Conservation (phyloP, 2,797 vertebrate genomes). For the Florisuga fusca region DNA sequence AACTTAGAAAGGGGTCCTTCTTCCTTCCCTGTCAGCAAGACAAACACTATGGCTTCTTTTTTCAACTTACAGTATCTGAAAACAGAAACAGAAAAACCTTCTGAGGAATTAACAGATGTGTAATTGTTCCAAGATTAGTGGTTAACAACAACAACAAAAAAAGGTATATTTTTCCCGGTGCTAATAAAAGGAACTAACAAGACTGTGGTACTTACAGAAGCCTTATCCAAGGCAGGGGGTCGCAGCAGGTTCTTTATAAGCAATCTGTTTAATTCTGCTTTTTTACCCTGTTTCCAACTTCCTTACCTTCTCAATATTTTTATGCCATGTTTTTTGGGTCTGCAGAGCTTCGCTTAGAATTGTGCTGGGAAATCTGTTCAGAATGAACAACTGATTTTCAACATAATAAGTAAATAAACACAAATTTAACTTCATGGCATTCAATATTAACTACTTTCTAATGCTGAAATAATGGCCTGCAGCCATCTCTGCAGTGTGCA, state of each 20-base stretch:
- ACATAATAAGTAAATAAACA: constrained; percentile 40
- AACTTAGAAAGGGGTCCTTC: neutral
- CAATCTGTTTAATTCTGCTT: neutral
- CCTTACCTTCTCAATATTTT: neutral
- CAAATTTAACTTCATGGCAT: constrained; percentile 52
- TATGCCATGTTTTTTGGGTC: neutral
- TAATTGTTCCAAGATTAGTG: constrained; percentile 46
- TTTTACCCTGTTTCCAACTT: neutral
- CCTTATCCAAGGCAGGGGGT: neutral
- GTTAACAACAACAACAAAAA: constrained; percentile 52
- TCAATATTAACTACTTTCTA: constrained; percentile 63
- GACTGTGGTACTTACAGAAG: constrained; percentile 32
- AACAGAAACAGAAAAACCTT: neutral
- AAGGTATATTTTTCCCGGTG: neutral
- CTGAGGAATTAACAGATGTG: constrained; percentile 13
- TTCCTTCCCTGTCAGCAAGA: neutral
- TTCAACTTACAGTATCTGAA: neutral
- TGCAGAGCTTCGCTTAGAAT: neutral
- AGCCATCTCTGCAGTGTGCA: constrained; percentile 48
- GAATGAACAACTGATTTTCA: constrained; percentile 44
- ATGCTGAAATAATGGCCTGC: constrained; percentile 58
- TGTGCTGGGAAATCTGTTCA: constrained; percentile 31
- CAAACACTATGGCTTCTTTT: neutral
- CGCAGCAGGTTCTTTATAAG: neutral
- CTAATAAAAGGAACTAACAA: constrained; percentile 26